Evolutionary conservation across 1,140 invertebrate genomes (phyloP).

Genomic region (Anastatus disparis): DNA sequence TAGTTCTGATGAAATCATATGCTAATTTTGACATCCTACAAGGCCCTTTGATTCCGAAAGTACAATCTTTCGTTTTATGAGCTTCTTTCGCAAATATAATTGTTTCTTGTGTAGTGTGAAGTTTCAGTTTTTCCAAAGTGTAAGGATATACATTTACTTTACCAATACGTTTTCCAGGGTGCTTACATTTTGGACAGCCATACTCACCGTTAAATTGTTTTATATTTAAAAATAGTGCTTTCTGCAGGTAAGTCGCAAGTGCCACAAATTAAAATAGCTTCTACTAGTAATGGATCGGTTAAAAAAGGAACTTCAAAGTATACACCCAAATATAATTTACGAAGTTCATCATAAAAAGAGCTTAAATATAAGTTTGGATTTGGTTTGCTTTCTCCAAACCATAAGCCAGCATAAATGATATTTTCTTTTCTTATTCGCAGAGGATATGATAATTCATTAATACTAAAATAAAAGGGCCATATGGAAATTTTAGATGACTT

Average conservation of each 20-base stretch:
- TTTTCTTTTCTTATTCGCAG: conserved; percentile 33
- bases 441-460: conserved; percentile 44
- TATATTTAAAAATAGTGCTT: conserved; percentile 29
- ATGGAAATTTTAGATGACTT: conserved; percentile 49
- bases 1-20: conserved; percentile 7
- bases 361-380: conserved; percentile 20
- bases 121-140: background rate
- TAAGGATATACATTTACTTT: conserved; percentile 7
- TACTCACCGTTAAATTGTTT: conserved; percentile 35
- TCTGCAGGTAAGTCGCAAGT: conserved; percentile 40
- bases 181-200: conserved; percentile 29
- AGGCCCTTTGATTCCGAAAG: conserved; percentile 8
- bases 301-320: background rate
- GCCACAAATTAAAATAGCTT: conserved; percentile 25
- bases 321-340: conserved; percentile 23
- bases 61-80: background rate
- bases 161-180: background rate
- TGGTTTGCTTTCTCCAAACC: conserved; percentile 37
- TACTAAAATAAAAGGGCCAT: conserved; percentile 50
- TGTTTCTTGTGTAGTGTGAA: conserved; percentile 37
- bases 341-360: background rate
- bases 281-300: background rate
- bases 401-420: conserved; percentile 23
- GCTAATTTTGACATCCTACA: background rate
- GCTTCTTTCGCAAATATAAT: background rate